Base-by-base conservation (phyloP, 2,888 invertebrate genomes). In the Cryptocephalus moraei region DNA sequence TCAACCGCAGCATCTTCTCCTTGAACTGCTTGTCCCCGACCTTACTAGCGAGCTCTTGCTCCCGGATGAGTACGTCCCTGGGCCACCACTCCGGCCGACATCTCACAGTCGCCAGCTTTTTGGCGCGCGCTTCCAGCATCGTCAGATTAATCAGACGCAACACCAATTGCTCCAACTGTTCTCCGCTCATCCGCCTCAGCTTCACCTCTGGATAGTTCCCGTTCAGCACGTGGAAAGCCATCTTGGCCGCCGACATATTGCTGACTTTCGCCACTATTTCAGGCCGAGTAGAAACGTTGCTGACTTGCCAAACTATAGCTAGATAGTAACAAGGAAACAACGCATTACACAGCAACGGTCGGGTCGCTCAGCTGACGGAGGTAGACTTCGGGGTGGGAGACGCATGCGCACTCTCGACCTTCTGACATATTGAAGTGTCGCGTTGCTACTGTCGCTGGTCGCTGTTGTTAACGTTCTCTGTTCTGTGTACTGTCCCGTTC, bases 11-110 rank as follows among this genome's bases (percentile, higher is more conserved):
- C 32, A 42, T 10, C 9, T 42, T 9, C 13, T 9, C 33, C 33
- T 33, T 22, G 11, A 42, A 32, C 33, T 32, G 8, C 11, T 42
- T 31, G 10, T 11, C 8, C 4, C 11, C n/a, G 31, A 32, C 9
- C 6, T 42, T 42, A n/a, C 10, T 42, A 2, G 22, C 22, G 6
- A 12, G 22, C 31, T 31, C 40, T 10, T 40, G 10, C 12, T 36
- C 36, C 12, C 12, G 11, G 12, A 36, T 36, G 36, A 36, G 36
- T 36, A 42, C 32, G 32, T 42, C 32, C 4, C 32, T 42, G 11
- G 42, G 42, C 42, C 42, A 42, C 42, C 42, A 42, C 4, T 31
- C 32, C 22, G 42, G 42, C 11, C 33, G 9, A 12, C 36, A 36
- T 36, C 12, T 36, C 2, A 36, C 12, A 11, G 11, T n/a, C 36